Evolutionary conservation across 1,140 invertebrate species (phyloP), one percentile per base, ranked within the genome.

Genomic region (Papilio xuthus): DNA sequence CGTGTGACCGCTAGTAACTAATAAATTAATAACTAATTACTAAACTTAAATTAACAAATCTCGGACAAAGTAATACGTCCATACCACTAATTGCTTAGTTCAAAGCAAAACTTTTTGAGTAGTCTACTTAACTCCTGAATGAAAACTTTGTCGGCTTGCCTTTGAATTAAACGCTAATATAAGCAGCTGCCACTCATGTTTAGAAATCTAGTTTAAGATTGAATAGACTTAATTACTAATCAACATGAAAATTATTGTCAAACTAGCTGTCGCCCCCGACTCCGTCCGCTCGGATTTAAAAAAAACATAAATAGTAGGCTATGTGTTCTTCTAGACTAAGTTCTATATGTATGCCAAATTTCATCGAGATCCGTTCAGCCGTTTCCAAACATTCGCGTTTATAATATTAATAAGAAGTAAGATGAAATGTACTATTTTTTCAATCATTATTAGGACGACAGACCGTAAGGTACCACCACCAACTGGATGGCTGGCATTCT

Each of bases 71-170:
- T 26, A 26, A 4, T 28, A 26, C 60, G 60, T 63, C 26, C 23
- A 63, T 26, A 63, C 60, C 60, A 63, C 23, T 63, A 63, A 20
- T 28, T 13, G 60, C 60, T 63, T 63, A 63, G 60, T 26, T 63
- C 60, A 63, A 63, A 63, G 60, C 13, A 28, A 63, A 63, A 63
- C 60, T 63, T 63, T 26, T 63, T 63, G 12, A 63, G 60, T 28
- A 28, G 23, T 63, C 26, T 63, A 63, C 60, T 63, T 63, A 63
- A 63, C 60, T 63, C 60, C 12, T 63, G 23, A 63, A 63, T 63
- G 60, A 63, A 37, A 63, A 63, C 60, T 63, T 63, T 63, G 60
- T 23, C 60, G 28, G 60, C 60, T 28, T 28, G 23, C 60, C 23
- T 63, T 63, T 63, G 60, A 28, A 28, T 32, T 63, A 28, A 15